Evolutionary conservation across 2,888 invertebrate species (phyloP), one percentile per base, ranked within the genome.

Genomic region (Bombylius discolor): DNA sequence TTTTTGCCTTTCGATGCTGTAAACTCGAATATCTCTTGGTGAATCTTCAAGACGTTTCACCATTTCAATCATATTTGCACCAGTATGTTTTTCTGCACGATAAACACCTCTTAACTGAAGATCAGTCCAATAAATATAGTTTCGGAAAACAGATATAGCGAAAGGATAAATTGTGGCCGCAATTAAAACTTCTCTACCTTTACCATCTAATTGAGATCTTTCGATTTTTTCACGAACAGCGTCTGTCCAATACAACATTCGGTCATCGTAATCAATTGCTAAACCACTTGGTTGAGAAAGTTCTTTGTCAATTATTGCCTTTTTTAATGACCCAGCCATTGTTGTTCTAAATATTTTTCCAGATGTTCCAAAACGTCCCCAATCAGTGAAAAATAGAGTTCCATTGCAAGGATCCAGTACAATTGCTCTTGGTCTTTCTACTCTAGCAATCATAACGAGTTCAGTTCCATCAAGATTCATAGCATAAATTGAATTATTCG

Each of bases 391-490:
- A 73, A 92, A 99, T 14, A 99, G 73, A 0, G 89, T 88, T 13
- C 96, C 97, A 67, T 90, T 89, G 76, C 99, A 99, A 1, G 98
- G 98, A 76, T 98, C 94, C 0, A 99, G 82, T 0, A 95, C 96
- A 56, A 99, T 90, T 1, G 97, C 96, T 64, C 96, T 77, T 0
- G 97, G 97, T 57, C 95, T 79, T 69, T 95, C 93, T 0, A 96
- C 97, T 64, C 89, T 79, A 0, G 93, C 88, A 56, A 98, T 92
- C 87, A 92, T 93, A 0, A 94, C 91, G 51, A 91, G 74, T 64
- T 91, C 86, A 0, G 84, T 79, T 4, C 93, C 91, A 67, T 94
- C 91, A 32, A 90, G 75, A 68, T 95, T 93, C 89, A 97, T 92
- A 0, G 95, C 89, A 66, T 94, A 95, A 56, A 96, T 94, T 12